Evolutionary conservation across 1,140 invertebrate genomes (phyloP).

Genomic region (Leptopilina boulardi): DNA sequence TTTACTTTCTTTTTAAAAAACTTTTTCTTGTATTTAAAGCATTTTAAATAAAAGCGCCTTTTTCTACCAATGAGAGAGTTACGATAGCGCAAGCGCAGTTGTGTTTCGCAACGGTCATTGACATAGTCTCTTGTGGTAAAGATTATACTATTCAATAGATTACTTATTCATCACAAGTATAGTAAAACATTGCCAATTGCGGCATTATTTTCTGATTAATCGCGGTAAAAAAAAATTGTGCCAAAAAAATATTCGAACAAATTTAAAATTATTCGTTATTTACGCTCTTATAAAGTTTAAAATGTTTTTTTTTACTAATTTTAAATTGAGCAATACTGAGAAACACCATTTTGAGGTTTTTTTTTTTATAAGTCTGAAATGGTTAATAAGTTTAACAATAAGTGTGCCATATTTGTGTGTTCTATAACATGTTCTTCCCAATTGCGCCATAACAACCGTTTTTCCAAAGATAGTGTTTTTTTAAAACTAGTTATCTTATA

Average conservation of each 20-base stretch:
- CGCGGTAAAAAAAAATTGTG: not conserved
- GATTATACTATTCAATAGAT: slow-evolving; percentile 8
- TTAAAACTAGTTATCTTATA: not conserved
- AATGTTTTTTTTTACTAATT: not conserved
- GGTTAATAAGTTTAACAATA: not conserved
- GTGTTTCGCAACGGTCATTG: not conserved
- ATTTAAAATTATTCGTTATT: too few relatives aligned
- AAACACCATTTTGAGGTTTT: not conserved
- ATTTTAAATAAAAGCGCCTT: too few relatives aligned
- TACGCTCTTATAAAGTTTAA: not conserved
- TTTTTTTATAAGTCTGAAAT: not conserved
- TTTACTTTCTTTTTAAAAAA: too few relatives aligned
- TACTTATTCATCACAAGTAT: not conserved
- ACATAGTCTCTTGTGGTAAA: not conserved
- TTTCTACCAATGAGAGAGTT: too few relatives aligned
- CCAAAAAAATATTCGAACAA: not conserved
- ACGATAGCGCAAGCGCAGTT: too few relatives aligned
- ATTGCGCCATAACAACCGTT: not conserved
- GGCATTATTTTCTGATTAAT: not conserved
- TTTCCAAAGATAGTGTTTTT: slow-evolving; percentile 39
- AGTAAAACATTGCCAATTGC: not conserved
- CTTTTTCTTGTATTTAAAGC: too few relatives aligned
- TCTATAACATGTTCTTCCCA: slow-evolving; percentile 14
- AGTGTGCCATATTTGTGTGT: slow-evolving; percentile 25
- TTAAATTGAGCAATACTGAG: not conserved